Base-by-base conservation (phyloP, 2,888 invertebrate species). In the Junonia oenone region DNA sequence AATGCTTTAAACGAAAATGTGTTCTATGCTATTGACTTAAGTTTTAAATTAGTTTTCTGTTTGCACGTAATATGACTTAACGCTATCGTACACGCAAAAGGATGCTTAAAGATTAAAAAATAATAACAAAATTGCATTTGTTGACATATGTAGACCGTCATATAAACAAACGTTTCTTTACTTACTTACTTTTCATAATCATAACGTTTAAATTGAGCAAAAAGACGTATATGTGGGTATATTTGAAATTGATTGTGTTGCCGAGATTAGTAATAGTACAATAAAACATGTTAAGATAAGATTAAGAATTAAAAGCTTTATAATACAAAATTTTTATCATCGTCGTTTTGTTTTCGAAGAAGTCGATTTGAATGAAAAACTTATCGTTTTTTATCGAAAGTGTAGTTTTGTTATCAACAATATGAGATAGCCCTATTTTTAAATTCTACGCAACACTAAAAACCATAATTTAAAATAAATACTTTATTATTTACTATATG, bases 1-100 rank as follows among this genome's bases (percentile, higher is more conserved):
- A 70, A 65, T 67, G 62, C 63, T 64, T 64, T 71, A 70, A 65
- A 68, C 70, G 68, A 80, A 70, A 74, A 67, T 72, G 68, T 66
- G 67, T 73, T 77, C 67, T 80, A 69, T 46, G 35, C 38, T 37
- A 66, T 66, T 61, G 63, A 47, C 15, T 27, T 54, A 72, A 78
- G 63, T 52, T 14, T 45, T 47, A 45, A 47, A 55, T 56, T 55
- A 19, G n/a, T 31, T 31, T 51, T 9, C 8, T 9, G 55, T 17
- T 48, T 45, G 47, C 55, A 63, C 57, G 57, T 51, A 63, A 67
- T 62, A 66, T 62, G 66, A 68, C 64, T 68, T 66, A 65, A 67
- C 66, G 65, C 64, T 68, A 66, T 63, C 66, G 65, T 68, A 71
- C 63, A 66, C 67, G 68, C 68, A 69, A 66, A 68, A 72, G 73